Evolutionary conservation across 2,888 invertebrate species (phyloP).

Genomic region (Hirtodrosophila cameraria): DNA sequence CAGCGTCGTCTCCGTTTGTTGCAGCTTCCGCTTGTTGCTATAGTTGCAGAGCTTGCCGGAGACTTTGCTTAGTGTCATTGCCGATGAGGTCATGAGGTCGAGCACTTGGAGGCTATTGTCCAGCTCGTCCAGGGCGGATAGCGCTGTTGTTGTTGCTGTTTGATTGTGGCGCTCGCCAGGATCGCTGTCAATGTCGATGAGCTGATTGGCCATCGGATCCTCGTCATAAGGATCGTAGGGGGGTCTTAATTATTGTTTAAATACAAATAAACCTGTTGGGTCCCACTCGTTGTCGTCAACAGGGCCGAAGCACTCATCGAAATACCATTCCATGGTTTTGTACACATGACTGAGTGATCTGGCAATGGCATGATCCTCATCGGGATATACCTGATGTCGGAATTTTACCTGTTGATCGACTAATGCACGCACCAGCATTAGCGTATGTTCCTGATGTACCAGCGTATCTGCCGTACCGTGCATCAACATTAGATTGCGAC

Average conservation of each 20-base stretch:
- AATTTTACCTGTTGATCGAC: constrained; percentile 92
- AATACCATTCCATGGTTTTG: constrained; percentile 93
- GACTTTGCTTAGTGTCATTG: constrained; percentile 69
- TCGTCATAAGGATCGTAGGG: constrained; percentile 77
- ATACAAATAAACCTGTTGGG: constrained; percentile 85
- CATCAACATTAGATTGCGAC: constrained; percentile 88
- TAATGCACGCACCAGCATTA: constrained; percentile 92
- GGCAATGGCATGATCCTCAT: constrained; percentile 91
- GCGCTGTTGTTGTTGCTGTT: constrained; percentile 49
- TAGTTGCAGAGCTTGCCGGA: constrained; percentile 68
- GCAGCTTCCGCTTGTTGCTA: constrained; percentile 68
- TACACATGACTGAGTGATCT: constrained; percentile 91
- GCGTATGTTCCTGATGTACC: constrained; percentile 94
- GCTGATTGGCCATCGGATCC: constrained; percentile 75
- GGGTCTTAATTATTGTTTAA: constrained; percentile 83
- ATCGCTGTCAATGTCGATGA: constrained; percentile 63
- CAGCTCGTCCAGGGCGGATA: constrained; percentile 68
- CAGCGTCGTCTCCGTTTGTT: constrained; percentile 62
- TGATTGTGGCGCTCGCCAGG: constrained; percentile 46
- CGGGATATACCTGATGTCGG: constrained; percentile 94
- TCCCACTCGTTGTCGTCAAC: constrained; percentile 90
- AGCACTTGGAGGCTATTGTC: constrained; percentile 64
- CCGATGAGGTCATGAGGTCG: constrained; percentile 69
- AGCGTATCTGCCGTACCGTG: constrained; percentile 94
- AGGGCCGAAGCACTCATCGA: constrained; percentile 92